Conservation (phyloP, 2,797 vertebrate species). For the Aythya fuligula region DNA sequence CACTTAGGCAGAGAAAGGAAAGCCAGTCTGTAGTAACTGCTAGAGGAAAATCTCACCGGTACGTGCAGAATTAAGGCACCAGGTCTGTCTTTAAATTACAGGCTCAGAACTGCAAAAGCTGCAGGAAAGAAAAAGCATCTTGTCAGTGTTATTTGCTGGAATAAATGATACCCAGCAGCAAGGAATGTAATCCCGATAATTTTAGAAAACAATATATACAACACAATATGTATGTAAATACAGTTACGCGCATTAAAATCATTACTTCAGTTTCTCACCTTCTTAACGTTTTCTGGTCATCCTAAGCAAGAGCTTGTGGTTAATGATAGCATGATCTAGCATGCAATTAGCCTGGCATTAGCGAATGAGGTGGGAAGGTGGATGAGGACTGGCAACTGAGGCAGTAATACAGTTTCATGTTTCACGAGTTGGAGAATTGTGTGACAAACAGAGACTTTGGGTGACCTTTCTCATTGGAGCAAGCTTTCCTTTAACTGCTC, state of each 20-base stretch:
- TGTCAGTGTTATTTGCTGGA: background rate
- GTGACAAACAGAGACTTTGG: background rate
- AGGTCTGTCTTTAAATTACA: background rate
- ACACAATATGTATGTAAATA: conserved; percentile 3
- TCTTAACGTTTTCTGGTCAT: conserved; percentile 1
- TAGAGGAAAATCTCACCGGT: background rate
- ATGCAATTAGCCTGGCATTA: background rate
- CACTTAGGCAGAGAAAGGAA: background rate
- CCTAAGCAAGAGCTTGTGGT: background rate
- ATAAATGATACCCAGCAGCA: background rate
- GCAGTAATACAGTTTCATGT: background rate
- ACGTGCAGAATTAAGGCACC: background rate
- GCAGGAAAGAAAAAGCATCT: background rate
- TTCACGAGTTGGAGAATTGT: background rate
- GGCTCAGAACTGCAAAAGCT: background rate
- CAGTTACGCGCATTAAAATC: background rate
- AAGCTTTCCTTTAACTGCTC: background rate
- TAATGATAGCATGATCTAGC: background rate
- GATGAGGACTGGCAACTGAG: background rate
- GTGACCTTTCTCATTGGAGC: conserved; percentile 1
- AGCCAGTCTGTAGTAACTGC: background rate
- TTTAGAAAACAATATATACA: background rate
- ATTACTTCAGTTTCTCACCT: background rate
- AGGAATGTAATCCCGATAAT: background rate
- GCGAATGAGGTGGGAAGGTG: background rate